Evolutionary conservation across 2,797 vertebrate genomes (phyloP).

Genomic region (Caiman crocodilus): DNA sequence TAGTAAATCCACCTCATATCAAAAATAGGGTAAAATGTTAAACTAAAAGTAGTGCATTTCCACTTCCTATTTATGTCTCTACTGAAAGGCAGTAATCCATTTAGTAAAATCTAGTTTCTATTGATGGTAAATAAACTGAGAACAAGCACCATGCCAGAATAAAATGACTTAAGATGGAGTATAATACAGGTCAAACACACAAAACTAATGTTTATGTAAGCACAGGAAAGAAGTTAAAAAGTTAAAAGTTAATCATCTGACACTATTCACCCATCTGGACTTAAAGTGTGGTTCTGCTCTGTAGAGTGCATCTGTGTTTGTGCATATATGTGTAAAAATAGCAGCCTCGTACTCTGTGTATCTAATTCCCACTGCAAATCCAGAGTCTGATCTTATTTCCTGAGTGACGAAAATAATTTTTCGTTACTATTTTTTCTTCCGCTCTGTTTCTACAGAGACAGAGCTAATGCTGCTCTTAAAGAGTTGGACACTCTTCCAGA

Average conservation of each 20-base stretch:
- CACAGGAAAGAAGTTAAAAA: not conserved
- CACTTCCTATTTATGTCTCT: constrained; percentile 40
- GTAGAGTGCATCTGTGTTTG: not conserved
- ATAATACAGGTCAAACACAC: constrained; percentile 35
- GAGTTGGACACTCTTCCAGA: not conserved
- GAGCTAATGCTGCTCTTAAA: not conserved
- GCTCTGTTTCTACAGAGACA: constrained; percentile 8
- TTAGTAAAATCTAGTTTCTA: constrained; percentile 37
- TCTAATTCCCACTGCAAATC: not conserved
- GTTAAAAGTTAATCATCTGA: accelerated
- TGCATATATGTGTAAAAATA: not conserved
- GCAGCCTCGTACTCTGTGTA: constrained; percentile 30
- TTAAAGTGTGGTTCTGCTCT: not conserved
- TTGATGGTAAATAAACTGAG: constrained; percentile 32
- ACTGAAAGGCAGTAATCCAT: constrained; percentile 28
- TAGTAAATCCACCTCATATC: not conserved
- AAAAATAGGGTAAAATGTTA: constrained; percentile 3
- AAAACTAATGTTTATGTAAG: constrained; percentile 19
- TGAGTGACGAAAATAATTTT: not conserved
- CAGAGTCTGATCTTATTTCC: not conserved
- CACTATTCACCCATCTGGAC: not conserved
- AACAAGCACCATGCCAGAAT: constrained; percentile 43
- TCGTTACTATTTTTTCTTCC: constrained; percentile 46
- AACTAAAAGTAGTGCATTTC: constrained; percentile 34
- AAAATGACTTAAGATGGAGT: constrained; percentile 1